Evolutionary conservation across 2,888 invertebrate species (phyloP).

Genomic region (Allolobophora icterica): DNA sequence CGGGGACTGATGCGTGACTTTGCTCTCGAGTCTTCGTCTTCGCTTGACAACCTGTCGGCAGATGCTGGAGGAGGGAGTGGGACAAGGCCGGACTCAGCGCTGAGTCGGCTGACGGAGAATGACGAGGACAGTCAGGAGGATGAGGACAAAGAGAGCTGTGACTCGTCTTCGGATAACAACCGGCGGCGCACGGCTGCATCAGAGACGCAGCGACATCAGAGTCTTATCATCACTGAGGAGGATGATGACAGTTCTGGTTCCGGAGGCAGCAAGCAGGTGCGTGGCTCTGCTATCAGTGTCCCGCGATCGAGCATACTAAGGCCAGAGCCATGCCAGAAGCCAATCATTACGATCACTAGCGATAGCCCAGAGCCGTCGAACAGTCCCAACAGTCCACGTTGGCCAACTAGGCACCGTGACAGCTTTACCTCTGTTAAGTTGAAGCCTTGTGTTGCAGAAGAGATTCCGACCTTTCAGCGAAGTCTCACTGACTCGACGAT

Average conservation of each 20-base stretch:
- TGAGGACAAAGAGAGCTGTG: slow-evolving; percentile 44
- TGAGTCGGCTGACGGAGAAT: slow-evolving; percentile 40
- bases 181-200: slow-evolving; percentile 98
- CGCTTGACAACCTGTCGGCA: not conserved
- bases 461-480: slow-evolving; percentile 44
- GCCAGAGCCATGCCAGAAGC: slow-evolving; percentile 70
- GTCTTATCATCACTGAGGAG: slow-evolving; percentile 66
- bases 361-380: slow-evolving; percentile 89
- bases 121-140: slow-evolving; percentile 43
- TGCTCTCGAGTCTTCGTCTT: not conserved
- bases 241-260: slow-evolving; percentile 44
- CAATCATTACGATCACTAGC: slow-evolving; percentile 95
- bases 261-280: slow-evolving; percentile 18
- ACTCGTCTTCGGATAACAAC: slow-evolving; percentile 68
- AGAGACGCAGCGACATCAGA: slow-evolving; percentile 71
- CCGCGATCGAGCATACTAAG: slow-evolving; percentile 40
- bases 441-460: not conserved
- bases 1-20: not conserved
- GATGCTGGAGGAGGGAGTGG: not conserved
- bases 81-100: slow-evolving; percentile 26
- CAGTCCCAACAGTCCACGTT: slow-evolving; percentile 4
- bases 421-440: slow-evolving; percentile 70
- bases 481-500: slow-evolving; percentile 64
- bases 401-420: slow-evolving; percentile 66
- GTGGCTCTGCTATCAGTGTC: not conserved